Evolutionary conservation across 2,797 vertebrate species (phyloP), one percentile per base, ranked within the genome.

Genomic region (Vireo griseus): DNA sequence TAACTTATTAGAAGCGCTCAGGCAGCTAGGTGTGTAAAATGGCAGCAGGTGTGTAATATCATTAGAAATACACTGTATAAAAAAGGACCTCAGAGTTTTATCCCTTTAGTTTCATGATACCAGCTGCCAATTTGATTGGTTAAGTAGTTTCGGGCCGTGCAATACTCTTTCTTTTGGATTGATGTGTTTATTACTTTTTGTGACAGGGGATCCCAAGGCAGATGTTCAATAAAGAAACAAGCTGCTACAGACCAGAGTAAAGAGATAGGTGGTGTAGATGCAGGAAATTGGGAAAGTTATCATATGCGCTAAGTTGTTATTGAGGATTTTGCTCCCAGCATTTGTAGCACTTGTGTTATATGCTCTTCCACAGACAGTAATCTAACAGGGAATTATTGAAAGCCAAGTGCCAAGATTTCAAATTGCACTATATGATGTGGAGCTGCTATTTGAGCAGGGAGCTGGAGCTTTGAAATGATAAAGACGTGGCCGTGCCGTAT

Each of bases 121-220:
- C 93, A 94, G 95, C 96, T 97, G 96, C 97, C 97, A 75, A 93
- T 97, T 95, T 96, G 97, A 97, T 97, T 97, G 97, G 97, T 94
- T 97, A 97, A 97, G 96, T 97, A 96, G 97, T 97, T 96, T 87
- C 91, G 92, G 96, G 75, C 92, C 40, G 50, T 77, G 74, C 90
- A 93, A 80, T 96, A 94, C 91, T 97, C 95, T 93, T 97, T 97
- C 97, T 97, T 97, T 97, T 74, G 97, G 97, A 98, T 97, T 98
- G 98, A 98, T 98, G 98, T 98, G 97, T 98, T 98, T 98, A 98
- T 98, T 98, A 98, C 98, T 98, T 98, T 98, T 97, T 98, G 97
- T 98, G 98, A 98, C 98, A 98, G 98, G 92, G 91, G 95, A 95
- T 98, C 98, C 98, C 98, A 97, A 98, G 97, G 97, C 96, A 97